Evolutionary conservation across 2,797 vertebrate genomes (phyloP).

Genomic region (Chelon labrosus): DNA sequence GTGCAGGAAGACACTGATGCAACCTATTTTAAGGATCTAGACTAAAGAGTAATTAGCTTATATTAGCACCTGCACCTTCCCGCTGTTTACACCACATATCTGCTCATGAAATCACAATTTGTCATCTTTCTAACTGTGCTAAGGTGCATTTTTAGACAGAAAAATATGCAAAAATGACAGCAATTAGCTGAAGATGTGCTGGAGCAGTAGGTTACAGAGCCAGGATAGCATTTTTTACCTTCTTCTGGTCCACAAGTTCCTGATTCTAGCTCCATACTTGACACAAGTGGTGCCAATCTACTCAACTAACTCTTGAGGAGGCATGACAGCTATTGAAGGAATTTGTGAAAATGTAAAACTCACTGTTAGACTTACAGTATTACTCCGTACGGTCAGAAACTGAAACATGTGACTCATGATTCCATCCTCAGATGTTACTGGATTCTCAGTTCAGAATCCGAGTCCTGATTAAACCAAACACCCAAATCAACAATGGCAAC

Average conservation of each 20-base stretch:
- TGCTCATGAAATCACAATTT: no score
- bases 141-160: no score
- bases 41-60: not conserved
- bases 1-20: not conserved
- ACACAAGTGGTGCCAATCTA: not conserved
- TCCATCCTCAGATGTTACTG: not conserved
- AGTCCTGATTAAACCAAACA: not conserved
- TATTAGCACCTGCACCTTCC: no score
- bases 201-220: no score
- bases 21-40: not conserved
- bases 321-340: not conserved
- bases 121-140: no score
- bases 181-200: no score
- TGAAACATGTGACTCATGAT: conserved; percentile 15
- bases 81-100: no score
- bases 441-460: no score
- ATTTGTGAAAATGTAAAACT: no score
- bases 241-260: not conserved
- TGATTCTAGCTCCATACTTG: not conserved
- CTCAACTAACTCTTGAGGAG: no score
- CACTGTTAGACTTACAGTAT: no score
- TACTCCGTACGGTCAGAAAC: not conserved
- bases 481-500: not conserved
- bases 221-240: not conserved
- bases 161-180: no score